A percentile compares a stretch with the other conserved stretches of the same genome.
Conservation (phyloP, 1,140 invertebrate genomes). For the Tenebrio molitor region DNA sequence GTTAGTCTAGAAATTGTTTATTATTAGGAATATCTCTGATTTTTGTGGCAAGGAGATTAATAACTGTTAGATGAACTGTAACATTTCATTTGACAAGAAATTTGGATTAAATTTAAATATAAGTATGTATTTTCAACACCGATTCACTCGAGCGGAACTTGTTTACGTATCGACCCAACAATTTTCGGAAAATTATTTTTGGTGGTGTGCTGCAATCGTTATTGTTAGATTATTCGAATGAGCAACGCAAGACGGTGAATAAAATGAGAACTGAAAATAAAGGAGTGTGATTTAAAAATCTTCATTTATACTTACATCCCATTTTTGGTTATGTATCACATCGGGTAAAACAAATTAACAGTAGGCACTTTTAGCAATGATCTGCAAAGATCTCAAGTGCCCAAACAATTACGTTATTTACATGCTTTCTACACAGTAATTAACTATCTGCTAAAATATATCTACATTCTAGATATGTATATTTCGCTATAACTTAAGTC, state of each 20-base stretch:
- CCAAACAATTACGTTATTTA: slow-evolving; percentile 59
- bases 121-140: too few relatives aligned
- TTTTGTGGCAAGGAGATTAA: too few relatives aligned
- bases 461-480: slow-evolving; percentile 64
- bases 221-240: too few relatives aligned
- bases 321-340: slow-evolving; percentile 60
- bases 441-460: slow-evolving; percentile 54
- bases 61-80: too few relatives aligned
- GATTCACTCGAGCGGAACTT: too few relatives aligned
- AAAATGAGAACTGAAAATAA: slow-evolving; percentile 10
- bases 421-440: slow-evolving; percentile 51
- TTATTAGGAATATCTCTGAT: too few relatives aligned
- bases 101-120: too few relatives aligned
- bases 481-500: slow-evolving; percentile 57
- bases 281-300: slow-evolving; percentile 35
- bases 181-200: too few relatives aligned
- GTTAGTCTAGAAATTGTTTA: too few relatives aligned
- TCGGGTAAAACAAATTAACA: slow-evolving; percentile 63
- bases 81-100: too few relatives aligned
- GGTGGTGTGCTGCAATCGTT: too few relatives aligned
- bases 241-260: neutral
- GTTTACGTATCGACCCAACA: too few relatives aligned
- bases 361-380: slow-evolving; percentile 62
- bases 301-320: slow-evolving; percentile 41
- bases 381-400: slow-evolving; percentile 57